Base-by-base conservation (phyloP, 2,888 invertebrate genomes). In the Drosophila niveifrons region DNA sequence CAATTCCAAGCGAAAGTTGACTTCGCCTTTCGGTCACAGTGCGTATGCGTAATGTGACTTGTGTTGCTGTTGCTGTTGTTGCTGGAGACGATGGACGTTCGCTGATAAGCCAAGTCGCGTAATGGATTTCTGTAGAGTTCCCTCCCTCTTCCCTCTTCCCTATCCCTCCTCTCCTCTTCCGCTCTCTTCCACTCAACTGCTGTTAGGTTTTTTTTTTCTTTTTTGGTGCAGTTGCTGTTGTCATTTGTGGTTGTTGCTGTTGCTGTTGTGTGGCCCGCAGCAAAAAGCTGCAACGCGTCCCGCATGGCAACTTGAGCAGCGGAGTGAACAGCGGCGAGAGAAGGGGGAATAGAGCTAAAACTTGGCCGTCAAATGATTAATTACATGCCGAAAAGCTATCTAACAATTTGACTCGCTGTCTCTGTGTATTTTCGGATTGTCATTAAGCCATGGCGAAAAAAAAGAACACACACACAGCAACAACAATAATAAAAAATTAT, bases 381-480 rank as follows among this genome's bases (percentile, higher is more conserved):
- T 87, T 87, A 87, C 86, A 88, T 76, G 75, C 84, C 87, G 84
- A 89, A 88, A 83, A 89, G 88, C 86, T 88, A 83, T 88, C 83
- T 88, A 83, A 86, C 88, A 88, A 88, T 83, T 83, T 83, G 86
- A 83, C 83, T 83, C 66, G 85, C 82, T 80, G 82, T 85, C 86
- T 68, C 67, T 53, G 73, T 70, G 53, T 64, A 62, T 66, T 75
- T 66, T 81, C 62, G 78, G 84, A 72, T 75, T 88, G 88, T 83
- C 88, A 88, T 86, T 89, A 88, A 88, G 85, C 87, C 84, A 55
- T 59, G 53, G 72, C 74, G 36, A 11, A 68, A 65, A 74, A 75
- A 67, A 62, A 62, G 41, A 43, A 77, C 10, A 46, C 65, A 70
- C 51, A 56, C n/a, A 29, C 65, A 70, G 34, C 67, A 57, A 58